Evolutionary conservation across 2,888 invertebrate species (phyloP).

Genomic region (Melipona bicolor): DNA sequence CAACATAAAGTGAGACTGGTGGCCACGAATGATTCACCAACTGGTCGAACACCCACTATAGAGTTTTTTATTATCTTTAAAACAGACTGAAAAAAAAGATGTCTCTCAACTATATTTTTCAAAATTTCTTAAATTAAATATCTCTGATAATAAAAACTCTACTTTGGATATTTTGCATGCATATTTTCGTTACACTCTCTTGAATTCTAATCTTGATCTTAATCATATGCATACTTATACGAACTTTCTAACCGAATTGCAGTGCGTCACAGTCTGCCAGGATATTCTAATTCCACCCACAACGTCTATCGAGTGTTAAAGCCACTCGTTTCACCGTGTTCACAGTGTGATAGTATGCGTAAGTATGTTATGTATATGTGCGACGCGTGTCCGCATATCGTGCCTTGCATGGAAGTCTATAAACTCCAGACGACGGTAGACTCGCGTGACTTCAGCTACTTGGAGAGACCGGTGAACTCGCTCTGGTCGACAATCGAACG

Average conservation of each 20-base stretch:
- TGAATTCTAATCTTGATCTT: neutral
- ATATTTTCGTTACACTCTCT: too few relatives aligned
- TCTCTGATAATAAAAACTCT: too few relatives aligned
- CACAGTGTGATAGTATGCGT: neutral
- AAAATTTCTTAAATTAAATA: too few relatives aligned
- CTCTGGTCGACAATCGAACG: constrained; percentile 43
- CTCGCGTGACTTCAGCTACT: constrained; percentile 63
- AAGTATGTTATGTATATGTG: neutral
- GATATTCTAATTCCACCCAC: neutral
- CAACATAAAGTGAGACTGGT: neutral
- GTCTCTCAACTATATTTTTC: too few relatives aligned
- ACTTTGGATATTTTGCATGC: too few relatives aligned
- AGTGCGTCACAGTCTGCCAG: too few relatives aligned
- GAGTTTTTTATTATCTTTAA: neutral
- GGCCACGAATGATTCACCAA: neutral
- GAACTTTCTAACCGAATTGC: neutral
- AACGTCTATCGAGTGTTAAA: neutral
- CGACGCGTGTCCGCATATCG: constrained; percentile 24
- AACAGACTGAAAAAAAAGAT: neutral
- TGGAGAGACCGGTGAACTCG: constrained; percentile 60
- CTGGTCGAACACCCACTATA: neutral
- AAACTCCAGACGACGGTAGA: constrained; percentile 20
- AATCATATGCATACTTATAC: too few relatives aligned
- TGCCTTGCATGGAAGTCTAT: constrained; percentile 9
- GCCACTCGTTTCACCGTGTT: neutral